phyloP scores from a whole-genome alignment of 2,797 vertebrate genomes.

The Catostomus latipinnis region DNA sequence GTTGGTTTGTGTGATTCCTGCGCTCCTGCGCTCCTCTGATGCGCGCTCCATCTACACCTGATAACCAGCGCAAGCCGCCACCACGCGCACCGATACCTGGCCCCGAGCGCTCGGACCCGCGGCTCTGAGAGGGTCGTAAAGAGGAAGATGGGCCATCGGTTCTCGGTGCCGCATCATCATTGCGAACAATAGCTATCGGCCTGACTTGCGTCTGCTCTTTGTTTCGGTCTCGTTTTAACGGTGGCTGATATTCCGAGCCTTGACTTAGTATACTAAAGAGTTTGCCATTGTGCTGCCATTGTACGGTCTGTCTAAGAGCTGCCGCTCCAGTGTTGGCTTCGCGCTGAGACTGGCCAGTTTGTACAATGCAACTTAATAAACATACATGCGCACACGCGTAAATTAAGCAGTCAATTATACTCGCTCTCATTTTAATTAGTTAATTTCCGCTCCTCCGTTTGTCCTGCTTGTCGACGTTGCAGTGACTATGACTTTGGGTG shows the following conservation, averaged over 20 bases:
- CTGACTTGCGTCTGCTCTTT: constrained; percentile 69
- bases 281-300: constrained; percentile 94
- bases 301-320: constrained; percentile 85
- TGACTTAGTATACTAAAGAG: constrained; percentile 91
- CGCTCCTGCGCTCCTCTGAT: constrained; percentile 63
- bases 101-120: constrained; percentile 50
- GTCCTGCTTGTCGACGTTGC: constrained; percentile 17
- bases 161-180: constrained; percentile 63
- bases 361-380: constrained; percentile 79
- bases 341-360: constrained; percentile 74
- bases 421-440: constrained; percentile 69
- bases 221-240: constrained; percentile 77
- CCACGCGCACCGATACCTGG: constrained; percentile 43
- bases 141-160: constrained; percentile 49
- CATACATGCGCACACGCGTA: constrained; percentile 73
- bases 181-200: constrained; percentile 76
- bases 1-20: constrained; percentile 61
- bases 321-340: constrained; percentile 68
- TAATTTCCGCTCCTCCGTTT: constrained; percentile 21
- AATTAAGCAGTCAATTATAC: constrained; percentile 69
- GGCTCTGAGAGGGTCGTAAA: constrained; percentile 54
- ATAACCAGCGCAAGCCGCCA: constrained; percentile 69
- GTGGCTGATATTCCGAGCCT: constrained; percentile 88
- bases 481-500: constrained; percentile 14
- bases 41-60: constrained; percentile 70